Percentiles rank a stretch among this genome's conserved stretches.
Evolutionary conservation across 2,797 vertebrate genomes (phyloP).

Genomic region (Sparidentex hasta): DNA sequence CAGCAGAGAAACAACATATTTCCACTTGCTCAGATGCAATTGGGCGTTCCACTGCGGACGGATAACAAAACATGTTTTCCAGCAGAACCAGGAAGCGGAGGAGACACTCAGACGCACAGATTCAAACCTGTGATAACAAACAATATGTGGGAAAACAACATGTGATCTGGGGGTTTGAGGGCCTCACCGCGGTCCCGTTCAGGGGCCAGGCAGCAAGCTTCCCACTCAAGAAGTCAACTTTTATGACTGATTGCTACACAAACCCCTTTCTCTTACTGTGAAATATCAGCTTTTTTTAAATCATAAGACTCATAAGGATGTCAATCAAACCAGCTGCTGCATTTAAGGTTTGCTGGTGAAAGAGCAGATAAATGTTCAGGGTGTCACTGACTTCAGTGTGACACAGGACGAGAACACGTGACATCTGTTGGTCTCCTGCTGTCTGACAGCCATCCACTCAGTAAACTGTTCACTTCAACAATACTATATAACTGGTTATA

Average conservation of each 20-base stretch:
- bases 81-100: slow-evolving; percentile 15
- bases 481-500: background rate
- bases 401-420: background rate
- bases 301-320: background rate
- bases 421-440: background rate
- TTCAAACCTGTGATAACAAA: background rate
- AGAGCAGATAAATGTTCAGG: background rate
- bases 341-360: background rate
- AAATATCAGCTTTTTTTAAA: background rate
- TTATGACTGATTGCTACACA: background rate
- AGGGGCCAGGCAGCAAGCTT: background rate
- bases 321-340: too few relatives aligned
- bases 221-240: background rate
- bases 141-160: background rate
- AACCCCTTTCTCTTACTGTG: background rate
- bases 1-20: too few relatives aligned
- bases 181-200: background rate
- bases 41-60: background rate
- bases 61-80: background rate
- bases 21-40: background rate
- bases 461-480: background rate
- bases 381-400: background rate
- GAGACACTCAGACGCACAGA: background rate
- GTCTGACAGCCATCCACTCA: background rate
- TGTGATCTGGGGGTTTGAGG: background rate